Evolutionary conservation across 2,113 vertebrate species (phyloP).

Genomic region (Mastomys natalensis): DNA sequence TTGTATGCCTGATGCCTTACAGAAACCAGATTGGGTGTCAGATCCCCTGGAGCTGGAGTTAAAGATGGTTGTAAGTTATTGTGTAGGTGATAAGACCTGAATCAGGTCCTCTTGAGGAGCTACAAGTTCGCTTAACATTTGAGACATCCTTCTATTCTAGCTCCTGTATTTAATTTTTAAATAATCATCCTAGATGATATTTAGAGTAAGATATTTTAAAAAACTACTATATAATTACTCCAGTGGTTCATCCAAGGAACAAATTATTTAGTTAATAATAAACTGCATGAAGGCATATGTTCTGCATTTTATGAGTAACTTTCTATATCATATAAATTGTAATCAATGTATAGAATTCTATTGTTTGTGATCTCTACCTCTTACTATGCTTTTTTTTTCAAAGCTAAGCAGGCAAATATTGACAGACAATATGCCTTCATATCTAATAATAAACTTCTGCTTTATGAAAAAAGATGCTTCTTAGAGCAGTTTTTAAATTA

Average conservation of each 20-base stretch:
- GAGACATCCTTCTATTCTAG: background rate
- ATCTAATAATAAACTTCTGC: slow-evolving; percentile 74
- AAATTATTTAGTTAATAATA: slow-evolving; percentile 43
- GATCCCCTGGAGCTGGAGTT: background rate
- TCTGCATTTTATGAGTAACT: background rate
- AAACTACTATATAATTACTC: background rate
- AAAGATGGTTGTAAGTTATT: background rate
- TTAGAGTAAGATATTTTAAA: background rate
- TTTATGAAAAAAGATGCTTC: slow-evolving; percentile 59
- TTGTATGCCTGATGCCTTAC: background rate
- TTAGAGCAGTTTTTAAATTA: slow-evolving; percentile 62
- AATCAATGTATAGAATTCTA: slow-evolving; percentile 46
- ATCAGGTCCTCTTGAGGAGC: too few relatives aligned
- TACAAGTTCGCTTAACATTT: background rate
- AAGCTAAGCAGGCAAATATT: slow-evolving; percentile 50
- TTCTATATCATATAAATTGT: background rate
- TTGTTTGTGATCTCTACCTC: slow-evolving; percentile 47
- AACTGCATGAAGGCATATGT: background rate
- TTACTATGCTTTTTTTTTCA: slow-evolving; percentile 44
- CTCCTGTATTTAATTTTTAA: background rate
- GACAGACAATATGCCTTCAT: slow-evolving; percentile 26
- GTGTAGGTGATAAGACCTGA: background rate
- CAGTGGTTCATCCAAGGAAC: background rate
- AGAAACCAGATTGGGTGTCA: background rate
- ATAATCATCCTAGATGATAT: background rate